Base-by-base conservation (phyloP, 2,113 vertebrate genomes). In the Siniperca knerii region DNA sequence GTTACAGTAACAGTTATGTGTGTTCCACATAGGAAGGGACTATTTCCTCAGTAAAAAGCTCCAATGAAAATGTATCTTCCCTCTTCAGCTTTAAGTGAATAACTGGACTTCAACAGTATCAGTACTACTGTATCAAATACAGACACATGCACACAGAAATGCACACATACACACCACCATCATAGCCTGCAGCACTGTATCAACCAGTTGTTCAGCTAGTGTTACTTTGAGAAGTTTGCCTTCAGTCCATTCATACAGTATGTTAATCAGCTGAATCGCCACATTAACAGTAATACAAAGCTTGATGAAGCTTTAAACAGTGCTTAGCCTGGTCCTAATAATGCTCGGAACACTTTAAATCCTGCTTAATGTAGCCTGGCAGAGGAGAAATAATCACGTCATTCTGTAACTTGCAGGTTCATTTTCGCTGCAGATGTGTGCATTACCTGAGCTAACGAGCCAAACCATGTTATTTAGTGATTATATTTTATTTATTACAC, bases 391-490 rank as follows among this genome's bases (percentile, higher is more conserved):
- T 64, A n/a, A 77, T 81, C 18, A 44, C 57, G n/a, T 83, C 48
- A 4, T 2, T 69, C 33, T 50, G 57, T 52, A 18, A 8, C 23
- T 55, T 29, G 23, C 75, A 37, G 66, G 37, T 12, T 62, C 40
- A 57, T 25, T 64, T 35, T 46, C 12, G 44, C 44, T 46, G 11
- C 10, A 46, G 44, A 46, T 46, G 8, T 52, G 35, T 74, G 66
- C 8, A n/a, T 37, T 21, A 60, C 40, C 5, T 33, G 64, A 85
- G 33, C 44, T 75, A 75, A 71, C 1, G 42, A 81, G 23, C 8
- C 13, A 33, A 52, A 90, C 33, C 67, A 5, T 67, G 20, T 50
- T 58, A 60, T 76, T 75, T 23, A 50, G 18, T 65, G 20, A 23
- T 66, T 70, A 20, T 20, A 69, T 70, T 4, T 60, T n/a, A 50